These are phyloP conservation scores for Brachyhypopomus occidentalis DNA, from an alignment of 2,113 vertebrate species.

Conservation along the genomic window DNA sequence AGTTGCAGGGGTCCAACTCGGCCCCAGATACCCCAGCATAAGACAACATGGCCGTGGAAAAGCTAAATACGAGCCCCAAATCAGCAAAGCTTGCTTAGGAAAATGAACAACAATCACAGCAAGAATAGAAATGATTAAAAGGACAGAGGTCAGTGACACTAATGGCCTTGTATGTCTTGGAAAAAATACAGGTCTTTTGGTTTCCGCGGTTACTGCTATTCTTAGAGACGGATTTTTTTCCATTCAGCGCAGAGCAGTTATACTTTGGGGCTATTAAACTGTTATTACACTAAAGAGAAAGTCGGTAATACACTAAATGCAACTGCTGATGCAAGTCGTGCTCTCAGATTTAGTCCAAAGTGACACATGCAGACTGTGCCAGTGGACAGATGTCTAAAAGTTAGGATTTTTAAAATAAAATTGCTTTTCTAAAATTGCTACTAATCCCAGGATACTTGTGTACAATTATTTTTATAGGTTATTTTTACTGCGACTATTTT, in stretches of 20 bases:
- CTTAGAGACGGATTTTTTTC: slow-evolving; percentile 26
- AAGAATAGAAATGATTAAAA: slow-evolving; percentile 15
- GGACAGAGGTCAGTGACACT: slow-evolving; percentile 17
- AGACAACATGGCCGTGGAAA: slow-evolving; percentile 8
- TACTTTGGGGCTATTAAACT: too few species aligned
- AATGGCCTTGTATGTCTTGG: slow-evolving; percentile 29
- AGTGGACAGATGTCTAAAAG: too few species aligned
- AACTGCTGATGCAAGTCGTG: too few species aligned
- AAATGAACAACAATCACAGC: slow-evolving; percentile 13
- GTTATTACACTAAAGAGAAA: slow-evolving; percentile 9
- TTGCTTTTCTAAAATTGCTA: too few species aligned
- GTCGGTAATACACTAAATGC: not conserved
- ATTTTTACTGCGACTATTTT: too few species aligned
- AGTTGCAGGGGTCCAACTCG: not conserved
- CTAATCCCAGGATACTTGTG: too few species aligned
- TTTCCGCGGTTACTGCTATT: slow-evolving; percentile 31
- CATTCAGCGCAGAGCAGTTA: not conserved
- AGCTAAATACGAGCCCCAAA: slow-evolving; percentile 32
- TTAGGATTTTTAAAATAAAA: too few species aligned
- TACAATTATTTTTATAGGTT: too few species aligned
- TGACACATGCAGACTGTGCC: too few species aligned
- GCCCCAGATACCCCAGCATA: slow-evolving; percentile 22
- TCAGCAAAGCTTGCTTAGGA: slow-evolving; percentile 18
- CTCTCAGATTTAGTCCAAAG: not conserved
- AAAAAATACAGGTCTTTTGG: slow-evolving; percentile 20